Evolutionary conservation across 2,888 invertebrate species (phyloP).

Genomic region (Pterobdella sp.): DNA sequence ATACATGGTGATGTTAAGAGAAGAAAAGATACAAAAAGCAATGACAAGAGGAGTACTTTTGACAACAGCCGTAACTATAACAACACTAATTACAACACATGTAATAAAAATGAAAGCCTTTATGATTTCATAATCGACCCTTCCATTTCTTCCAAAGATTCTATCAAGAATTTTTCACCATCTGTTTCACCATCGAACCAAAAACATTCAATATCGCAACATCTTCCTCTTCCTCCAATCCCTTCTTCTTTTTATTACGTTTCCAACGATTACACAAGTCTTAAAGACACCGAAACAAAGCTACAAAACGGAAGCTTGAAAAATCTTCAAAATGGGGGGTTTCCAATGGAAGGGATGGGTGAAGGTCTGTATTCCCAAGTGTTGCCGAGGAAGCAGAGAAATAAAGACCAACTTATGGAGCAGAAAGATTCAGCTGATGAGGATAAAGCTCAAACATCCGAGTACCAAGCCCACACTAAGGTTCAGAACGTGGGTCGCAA

Average conservation of each 20-base stretch:
- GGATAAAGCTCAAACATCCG: too few species aligned
- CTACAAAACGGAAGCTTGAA: not conserved
- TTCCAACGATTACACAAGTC: not conserved
- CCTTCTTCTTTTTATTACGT: not conserved
- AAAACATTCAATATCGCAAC: not conserved
- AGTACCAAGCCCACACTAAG: too few species aligned
- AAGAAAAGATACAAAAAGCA: not conserved
- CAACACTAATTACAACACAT: not conserved
- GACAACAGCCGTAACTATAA: not conserved
- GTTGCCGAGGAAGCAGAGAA: not conserved
- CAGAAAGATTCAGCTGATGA: too few species aligned
- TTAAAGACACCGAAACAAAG: not conserved
- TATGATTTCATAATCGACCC: constrained; percentile 26
- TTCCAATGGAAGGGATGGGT: not conserved
- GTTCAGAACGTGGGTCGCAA: too few species aligned
- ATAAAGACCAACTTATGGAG: too few species aligned
- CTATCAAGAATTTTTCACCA: not conserved
- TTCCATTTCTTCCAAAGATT: not conserved
- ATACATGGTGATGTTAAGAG: not conserved
- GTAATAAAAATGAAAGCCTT: constrained; percentile 20
- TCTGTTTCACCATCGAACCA: not conserved
- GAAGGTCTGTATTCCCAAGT: not conserved
- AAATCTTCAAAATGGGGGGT: not conserved
- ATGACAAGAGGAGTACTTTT: not conserved
- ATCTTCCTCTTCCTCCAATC: not conserved